Conservation (phyloP, 2,797 vertebrate genomes). For the Trachops cirrhosus region DNA sequence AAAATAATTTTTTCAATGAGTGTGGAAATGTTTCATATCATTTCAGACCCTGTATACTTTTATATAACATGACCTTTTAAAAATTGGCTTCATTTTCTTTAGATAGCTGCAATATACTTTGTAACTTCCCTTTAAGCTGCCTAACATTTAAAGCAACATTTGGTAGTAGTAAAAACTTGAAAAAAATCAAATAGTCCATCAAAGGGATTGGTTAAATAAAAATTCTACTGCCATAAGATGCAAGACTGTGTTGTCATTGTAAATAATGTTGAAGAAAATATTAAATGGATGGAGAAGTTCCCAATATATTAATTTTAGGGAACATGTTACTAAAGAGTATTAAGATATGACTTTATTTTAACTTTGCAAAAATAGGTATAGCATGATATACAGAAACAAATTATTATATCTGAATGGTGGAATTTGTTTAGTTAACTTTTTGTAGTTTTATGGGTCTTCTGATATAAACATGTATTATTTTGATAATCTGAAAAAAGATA, state of each 20-base stretch:
- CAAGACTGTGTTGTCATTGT: background rate
- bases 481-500: background rate
- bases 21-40: background rate
- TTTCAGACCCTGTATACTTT: background rate
- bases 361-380: background rate
- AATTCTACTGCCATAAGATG: background rate
- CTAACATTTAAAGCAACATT: background rate
- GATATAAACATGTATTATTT: background rate
- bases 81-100: background rate
- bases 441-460: background rate
- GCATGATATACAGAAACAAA: background rate
- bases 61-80: background rate
- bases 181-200: background rate
- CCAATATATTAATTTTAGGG: conserved; percentile 28
- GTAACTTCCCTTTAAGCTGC: background rate
- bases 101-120: background rate
- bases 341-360: background rate
- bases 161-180: background rate
- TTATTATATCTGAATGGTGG: background rate
- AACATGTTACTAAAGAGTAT: background rate
- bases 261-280: background rate
- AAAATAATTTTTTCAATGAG: background rate
- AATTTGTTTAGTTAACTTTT: background rate
- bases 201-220: background rate
- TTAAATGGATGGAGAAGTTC: background rate